Percentiles rank a stretch among this genome's conserved stretches.
Evolutionary conservation across 2,797 vertebrate species (phyloP).

Genomic region (Gallinago stenura): DNA sequence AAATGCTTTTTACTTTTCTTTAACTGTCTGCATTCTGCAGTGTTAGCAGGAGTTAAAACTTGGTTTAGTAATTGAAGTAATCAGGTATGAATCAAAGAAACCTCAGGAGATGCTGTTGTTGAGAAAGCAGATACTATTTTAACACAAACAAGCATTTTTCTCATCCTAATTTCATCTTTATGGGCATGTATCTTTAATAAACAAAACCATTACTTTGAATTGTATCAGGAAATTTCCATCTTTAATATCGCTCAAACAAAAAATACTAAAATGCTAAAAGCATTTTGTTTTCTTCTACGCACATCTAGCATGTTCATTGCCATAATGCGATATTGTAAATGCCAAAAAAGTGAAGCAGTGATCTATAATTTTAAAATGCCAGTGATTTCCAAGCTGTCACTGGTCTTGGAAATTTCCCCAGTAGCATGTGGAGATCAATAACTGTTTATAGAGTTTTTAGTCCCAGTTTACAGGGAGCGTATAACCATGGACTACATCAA

Average conservation of each 20-base stretch:
- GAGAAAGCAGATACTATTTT: slow-evolving; percentile 49
- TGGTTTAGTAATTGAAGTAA: slow-evolving; percentile 44
- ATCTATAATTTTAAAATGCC: slow-evolving; percentile 66
- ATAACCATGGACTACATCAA: slow-evolving; percentile 40
- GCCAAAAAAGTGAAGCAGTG: slow-evolving; percentile 54
- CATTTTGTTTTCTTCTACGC: background rate
- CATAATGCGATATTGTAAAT: slow-evolving; percentile 44
- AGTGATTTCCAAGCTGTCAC: slow-evolving; percentile 65
- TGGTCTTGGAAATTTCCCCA: slow-evolving; percentile 65
- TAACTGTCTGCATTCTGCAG: background rate
- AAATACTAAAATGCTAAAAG: slow-evolving; percentile 33
- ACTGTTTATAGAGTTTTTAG: slow-evolving; percentile 63
- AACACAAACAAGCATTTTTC: slow-evolving; percentile 47
- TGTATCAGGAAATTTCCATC: slow-evolving; percentile 32
- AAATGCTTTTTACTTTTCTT: background rate
- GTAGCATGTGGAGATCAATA: slow-evolving; percentile 68
- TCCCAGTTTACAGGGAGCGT: background rate
- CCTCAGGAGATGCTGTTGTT: slow-evolving; percentile 31
- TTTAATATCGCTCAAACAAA: slow-evolving; percentile 4
- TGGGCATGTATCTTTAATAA: slow-evolving; percentile 39
- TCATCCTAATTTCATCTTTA: slow-evolving; percentile 25
- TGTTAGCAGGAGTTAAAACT: slow-evolving; percentile 11
- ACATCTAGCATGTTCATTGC: slow-evolving; percentile 16
- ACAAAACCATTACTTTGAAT: slow-evolving; percentile 47
- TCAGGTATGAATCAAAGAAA: slow-evolving; percentile 47